phyloP scores from a whole-genome alignment of 1,140 invertebrate genomes.

The Ceratina calcarata region DNA sequence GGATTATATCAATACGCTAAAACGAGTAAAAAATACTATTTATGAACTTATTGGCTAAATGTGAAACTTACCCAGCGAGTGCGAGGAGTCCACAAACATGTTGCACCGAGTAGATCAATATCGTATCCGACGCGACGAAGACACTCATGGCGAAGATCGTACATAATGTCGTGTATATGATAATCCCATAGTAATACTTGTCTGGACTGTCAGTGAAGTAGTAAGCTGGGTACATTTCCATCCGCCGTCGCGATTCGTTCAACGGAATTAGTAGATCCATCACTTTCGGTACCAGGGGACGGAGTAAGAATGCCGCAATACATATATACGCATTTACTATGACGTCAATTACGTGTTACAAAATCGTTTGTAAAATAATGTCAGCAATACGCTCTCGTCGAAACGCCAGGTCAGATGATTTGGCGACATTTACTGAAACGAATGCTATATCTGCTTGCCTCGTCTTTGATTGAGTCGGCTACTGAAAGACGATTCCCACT shows the following conservation, averaged over 20 bases:
- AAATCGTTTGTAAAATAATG: no score
- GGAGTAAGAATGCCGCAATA: background rate
- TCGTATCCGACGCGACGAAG: background rate
- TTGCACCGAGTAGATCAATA: background rate
- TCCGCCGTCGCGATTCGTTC: background rate
- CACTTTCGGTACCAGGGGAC: background rate
- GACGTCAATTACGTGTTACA: background rate
- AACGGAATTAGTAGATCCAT: background rate
- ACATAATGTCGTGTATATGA: background rate
- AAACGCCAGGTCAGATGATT: no score
- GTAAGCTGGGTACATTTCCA: background rate
- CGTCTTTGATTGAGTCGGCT: no score
- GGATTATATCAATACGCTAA: no score
- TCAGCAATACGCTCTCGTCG: no score
- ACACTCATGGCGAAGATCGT: background rate
- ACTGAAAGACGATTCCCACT: no score
- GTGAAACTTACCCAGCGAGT: background rate
- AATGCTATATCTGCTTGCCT: no score
- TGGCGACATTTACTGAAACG: no score
- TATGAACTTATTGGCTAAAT: no score
- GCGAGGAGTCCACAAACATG: background rate
- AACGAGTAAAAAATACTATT: no score
- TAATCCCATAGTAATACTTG: background rate
- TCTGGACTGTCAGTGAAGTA: background rate
- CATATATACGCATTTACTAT: background rate